phyloP scores from a whole-genome alignment of 2,797 vertebrate species.

The Molothrus aeneus region DNA sequence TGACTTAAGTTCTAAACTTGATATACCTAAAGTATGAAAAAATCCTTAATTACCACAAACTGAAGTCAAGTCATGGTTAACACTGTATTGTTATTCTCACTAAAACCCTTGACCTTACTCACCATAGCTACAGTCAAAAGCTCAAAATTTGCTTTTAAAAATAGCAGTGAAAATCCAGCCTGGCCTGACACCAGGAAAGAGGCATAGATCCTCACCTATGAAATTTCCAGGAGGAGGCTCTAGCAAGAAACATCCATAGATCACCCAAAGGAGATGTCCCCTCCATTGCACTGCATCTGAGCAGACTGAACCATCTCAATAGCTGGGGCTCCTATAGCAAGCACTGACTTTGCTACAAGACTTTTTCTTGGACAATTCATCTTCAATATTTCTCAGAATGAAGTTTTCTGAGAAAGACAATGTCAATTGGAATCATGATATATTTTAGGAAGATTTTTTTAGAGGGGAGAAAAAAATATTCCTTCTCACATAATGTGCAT shows the following conservation, averaged over 20 bases:
- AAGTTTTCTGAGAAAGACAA: background rate
- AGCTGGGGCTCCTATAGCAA: background rate
- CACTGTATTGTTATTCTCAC: background rate
- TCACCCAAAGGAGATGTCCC: background rate
- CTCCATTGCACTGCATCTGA: background rate
- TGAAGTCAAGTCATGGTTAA: background rate
- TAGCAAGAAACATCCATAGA: background rate
- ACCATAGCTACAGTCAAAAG: background rate
- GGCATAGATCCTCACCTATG: background rate
- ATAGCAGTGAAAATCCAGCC: background rate
- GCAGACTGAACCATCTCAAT: background rate
- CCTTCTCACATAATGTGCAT: background rate
- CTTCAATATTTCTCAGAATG: background rate
- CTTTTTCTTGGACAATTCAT: background rate
- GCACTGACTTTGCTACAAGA: background rate
- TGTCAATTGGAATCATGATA: background rate
- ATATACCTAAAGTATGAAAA: background rate
- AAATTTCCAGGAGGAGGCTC: background rate
- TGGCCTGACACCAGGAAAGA: background rate
- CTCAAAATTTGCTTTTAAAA: background rate
- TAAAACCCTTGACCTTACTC: background rate
- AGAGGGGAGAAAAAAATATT: background rate
- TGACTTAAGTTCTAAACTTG: background rate
- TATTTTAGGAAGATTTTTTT: background rate
- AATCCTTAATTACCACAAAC: background rate